These are phyloP conservation scores for Ischnura elegans DNA, from an alignment of 2,888 invertebrate genomes.

Conservation along the genomic window DNA sequence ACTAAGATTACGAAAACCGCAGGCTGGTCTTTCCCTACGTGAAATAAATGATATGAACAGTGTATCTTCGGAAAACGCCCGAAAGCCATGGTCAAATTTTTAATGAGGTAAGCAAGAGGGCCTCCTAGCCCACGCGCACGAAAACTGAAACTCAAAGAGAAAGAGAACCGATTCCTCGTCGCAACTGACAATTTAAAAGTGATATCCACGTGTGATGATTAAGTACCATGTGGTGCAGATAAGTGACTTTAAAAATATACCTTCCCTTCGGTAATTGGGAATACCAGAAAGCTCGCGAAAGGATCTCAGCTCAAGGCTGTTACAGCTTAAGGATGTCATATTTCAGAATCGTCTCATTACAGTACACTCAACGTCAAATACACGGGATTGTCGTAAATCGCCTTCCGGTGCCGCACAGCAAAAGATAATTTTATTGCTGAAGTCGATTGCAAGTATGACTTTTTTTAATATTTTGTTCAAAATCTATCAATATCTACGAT, in stretches of 20 bases:
- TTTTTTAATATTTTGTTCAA: no score
- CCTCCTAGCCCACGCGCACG: neutral
- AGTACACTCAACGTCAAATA: neutral
- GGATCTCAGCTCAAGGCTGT: neutral
- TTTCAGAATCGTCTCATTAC: neutral
- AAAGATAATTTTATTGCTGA: no score
- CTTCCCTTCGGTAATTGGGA: neutral
- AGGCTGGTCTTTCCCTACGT: neutral
- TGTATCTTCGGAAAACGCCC: neutral
- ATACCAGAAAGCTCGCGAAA: neutral
- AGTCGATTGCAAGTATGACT: no score
- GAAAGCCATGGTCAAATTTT: neutral
- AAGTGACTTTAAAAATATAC: neutral
- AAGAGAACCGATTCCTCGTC: neutral
- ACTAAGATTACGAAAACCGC: no score
- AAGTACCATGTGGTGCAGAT: neutral
- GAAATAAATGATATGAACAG: neutral
- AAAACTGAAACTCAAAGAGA: no score
- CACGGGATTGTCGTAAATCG: neutral
- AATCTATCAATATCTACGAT: no score
- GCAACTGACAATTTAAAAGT: neutral
- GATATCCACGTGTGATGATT: neutral
- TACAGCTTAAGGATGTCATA: neutral
- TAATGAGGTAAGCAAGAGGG: neutral
- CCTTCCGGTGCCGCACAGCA: no score